Percentiles rank a stretch among this genome's conserved stretches.
Conservation (phyloP, 2,797 vertebrate genomes). For the Alosa sapidissima region DNA sequence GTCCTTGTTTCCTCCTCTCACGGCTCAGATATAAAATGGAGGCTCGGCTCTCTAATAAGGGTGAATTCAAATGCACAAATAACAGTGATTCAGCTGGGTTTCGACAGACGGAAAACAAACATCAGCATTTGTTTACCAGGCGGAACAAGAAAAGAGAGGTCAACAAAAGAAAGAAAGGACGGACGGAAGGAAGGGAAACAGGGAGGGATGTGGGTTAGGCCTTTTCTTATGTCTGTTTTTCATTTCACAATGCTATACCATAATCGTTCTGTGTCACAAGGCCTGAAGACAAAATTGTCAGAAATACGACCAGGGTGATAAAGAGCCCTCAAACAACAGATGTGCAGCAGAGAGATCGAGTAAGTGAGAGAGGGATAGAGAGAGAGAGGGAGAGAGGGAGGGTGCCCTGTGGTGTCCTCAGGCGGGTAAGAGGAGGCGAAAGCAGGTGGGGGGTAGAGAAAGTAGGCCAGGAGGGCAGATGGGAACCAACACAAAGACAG, state of each 20-base stretch:
- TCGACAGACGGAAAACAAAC: neutral
- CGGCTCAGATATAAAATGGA: constrained; percentile 57
- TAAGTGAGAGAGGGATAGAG: constrained; percentile 26
- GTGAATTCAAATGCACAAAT: neutral
- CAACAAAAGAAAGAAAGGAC: neutral
- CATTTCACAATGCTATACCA: neutral
- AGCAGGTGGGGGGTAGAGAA: constrained; percentile 17
- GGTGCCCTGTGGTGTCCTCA: constrained; percentile 18
- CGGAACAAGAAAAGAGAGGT: neutral
- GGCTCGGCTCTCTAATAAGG: neutral
- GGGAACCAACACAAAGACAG: neutral
- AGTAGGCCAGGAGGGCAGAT: constrained; percentile 41
- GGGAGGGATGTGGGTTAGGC: neutral
- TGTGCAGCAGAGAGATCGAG: constrained; percentile 40
- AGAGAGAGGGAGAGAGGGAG: neutral
- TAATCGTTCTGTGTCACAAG: neutral
- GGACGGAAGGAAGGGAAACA: neutral
- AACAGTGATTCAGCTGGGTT: neutral
- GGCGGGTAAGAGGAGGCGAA: neutral
- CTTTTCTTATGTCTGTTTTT: neutral
- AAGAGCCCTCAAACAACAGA: neutral
- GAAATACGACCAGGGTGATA: neutral
- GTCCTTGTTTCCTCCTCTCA: constrained; percentile 56
- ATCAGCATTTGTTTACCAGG: neutral
- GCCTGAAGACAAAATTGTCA: neutral